Evolutionary conservation across 2,113 vertebrate genomes (phyloP).

Genomic region (Albula glossodonta): DNA sequence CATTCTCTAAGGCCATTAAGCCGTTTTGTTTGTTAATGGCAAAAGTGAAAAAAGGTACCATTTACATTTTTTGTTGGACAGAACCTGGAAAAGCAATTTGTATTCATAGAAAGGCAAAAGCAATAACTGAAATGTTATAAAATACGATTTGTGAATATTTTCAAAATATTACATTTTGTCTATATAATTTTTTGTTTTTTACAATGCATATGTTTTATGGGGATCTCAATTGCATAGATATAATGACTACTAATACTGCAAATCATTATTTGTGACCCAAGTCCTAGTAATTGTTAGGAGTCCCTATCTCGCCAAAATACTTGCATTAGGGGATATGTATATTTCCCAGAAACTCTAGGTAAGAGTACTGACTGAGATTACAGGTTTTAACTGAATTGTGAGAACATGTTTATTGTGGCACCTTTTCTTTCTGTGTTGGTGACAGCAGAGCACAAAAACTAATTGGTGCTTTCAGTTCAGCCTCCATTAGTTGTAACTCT

Average conservation of each 20-base stretch:
- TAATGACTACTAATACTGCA: no score
- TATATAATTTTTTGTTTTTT: no score
- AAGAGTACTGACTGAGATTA: slow-evolving; percentile 86
- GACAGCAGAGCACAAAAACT: slow-evolving; percentile 81
- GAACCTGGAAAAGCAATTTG: slow-evolving; percentile 42
- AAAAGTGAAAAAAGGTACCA: slow-evolving; percentile 57
- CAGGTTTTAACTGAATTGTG: slow-evolving; percentile 76
- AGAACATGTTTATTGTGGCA: slow-evolving; percentile 85
- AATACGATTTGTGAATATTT: no score
- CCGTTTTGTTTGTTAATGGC: slow-evolving; percentile 54
- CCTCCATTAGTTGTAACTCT: slow-evolving; percentile 80
- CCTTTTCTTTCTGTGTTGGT: slow-evolving; percentile 75
- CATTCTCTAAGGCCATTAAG: slow-evolving; percentile 51
- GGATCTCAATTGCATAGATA: no score
- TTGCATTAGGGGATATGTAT: slow-evolving; percentile 78
- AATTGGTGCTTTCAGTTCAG: slow-evolving; percentile 88
- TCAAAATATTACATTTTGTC: no score
- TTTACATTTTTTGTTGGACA: slow-evolving; percentile 60
- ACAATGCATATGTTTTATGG: no score
- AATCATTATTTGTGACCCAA: no score
- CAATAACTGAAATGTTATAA: no score
- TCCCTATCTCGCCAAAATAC: slow-evolving; percentile 39
- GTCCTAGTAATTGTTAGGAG: no score
- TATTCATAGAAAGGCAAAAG: no score
- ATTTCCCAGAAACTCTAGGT: slow-evolving; percentile 77